A percentile compares a stretch with the other conserved stretches of the same genome.
Conservation (phyloP, 2,888 invertebrate species). For the Apamea sordens region DNA sequence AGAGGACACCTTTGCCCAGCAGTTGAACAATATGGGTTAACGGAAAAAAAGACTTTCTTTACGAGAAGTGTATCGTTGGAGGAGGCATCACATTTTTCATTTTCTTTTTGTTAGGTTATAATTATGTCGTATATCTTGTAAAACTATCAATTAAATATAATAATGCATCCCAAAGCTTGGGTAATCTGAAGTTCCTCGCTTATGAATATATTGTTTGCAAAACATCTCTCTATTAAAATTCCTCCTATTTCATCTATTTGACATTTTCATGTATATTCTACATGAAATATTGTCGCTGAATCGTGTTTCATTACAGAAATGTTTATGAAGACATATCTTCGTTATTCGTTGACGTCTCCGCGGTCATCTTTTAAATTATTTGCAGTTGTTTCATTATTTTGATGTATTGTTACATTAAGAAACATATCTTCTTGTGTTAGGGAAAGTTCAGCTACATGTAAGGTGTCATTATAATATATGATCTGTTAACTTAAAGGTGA, state of each 20-base stretch:
- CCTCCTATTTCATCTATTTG: conserved; percentile 23
- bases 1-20: no score
- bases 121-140: neutral
- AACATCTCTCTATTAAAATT: conserved; percentile 14
- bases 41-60: neutral
- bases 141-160: neutral
- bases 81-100: neutral
- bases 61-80: neutral
- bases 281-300: conserved; percentile 28
- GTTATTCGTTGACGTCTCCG: conserved; percentile 39
- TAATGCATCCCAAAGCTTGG: neutral
- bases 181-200: neutral
- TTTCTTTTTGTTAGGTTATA: neutral
- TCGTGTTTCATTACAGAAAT: conserved; percentile 45
- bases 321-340: conserved; percentile 52
- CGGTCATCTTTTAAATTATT: conserved; percentile 52
- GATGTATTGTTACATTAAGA: conserved; percentile 54
- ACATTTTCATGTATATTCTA: conserved; percentile 28
- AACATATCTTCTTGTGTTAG: conserved; percentile 51
- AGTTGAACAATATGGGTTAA: no score
- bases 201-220: neutral
- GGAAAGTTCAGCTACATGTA: conserved; percentile 52
- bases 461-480: conserved; percentile 57
- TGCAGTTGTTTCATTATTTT: conserved; percentile 48
- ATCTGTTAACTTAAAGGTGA: conserved; percentile 54